These are phyloP conservation scores for Coelogynopora nodosa DNA, from an alignment of 2,888 invertebrate genomes.

Conservation along the genomic window DNA sequence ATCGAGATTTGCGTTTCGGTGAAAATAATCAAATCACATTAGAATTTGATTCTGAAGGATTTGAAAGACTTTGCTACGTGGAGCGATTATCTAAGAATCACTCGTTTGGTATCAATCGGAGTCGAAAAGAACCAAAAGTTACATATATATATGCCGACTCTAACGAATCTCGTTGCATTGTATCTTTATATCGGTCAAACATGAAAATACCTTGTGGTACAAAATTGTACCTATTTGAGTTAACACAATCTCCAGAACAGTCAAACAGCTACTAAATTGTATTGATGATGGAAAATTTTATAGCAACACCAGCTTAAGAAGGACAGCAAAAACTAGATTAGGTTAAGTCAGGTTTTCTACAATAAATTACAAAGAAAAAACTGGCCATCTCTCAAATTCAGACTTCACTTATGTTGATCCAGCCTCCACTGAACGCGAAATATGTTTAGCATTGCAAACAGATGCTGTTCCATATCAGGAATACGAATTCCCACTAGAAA, in stretches of 20 bases:
- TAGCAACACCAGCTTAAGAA: slow-evolving; percentile 17
- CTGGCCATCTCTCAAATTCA: not conserved
- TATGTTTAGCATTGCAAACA: not conserved
- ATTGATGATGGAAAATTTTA: slow-evolving; percentile 29
- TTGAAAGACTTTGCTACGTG: no score
- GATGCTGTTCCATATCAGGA: not conserved
- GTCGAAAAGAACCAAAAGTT: not conserved
- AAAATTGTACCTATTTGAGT: not conserved
- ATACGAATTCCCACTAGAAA: not conserved
- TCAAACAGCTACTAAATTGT: slow-evolving; percentile 27
- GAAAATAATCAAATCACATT: slow-evolving; percentile 14
- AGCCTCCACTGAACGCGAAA: not conserved
- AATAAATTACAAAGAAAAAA: not conserved
- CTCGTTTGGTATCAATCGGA: not conserved
- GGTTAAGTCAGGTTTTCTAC: not conserved
- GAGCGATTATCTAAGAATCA: not conserved
- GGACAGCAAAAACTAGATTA: slow-evolving; percentile 17
- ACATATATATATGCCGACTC: not conserved
- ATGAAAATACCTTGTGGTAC: not conserved
- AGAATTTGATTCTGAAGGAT: no score
- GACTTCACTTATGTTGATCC: not conserved
- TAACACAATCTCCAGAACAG: slow-evolving; percentile 7
- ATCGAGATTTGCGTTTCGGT: slow-evolving; percentile 30
- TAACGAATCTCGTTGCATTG: not conserved
- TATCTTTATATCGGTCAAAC: not conserved